phyloP scores from a whole-genome alignment of 23 tunicate genomes.

The Styela clava region DNA sequence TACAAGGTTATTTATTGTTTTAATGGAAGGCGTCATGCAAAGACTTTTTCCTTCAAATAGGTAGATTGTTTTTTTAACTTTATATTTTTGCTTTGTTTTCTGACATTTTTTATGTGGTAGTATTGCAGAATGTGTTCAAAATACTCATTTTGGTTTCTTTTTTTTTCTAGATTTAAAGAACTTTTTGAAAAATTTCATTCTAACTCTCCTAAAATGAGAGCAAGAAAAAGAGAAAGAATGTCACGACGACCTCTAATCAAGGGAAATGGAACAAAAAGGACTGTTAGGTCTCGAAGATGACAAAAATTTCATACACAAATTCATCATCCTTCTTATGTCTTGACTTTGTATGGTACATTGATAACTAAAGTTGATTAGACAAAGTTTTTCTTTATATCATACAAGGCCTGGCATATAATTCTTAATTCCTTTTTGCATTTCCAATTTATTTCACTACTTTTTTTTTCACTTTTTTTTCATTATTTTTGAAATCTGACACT shows the following conservation, averaged over 20 bases:
- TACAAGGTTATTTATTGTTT: slow-evolving; percentile 55
- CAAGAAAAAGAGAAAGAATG: slow-evolving; percentile 49
- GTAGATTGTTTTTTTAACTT: no score
- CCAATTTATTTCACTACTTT: no score
- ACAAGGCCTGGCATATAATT: no score
- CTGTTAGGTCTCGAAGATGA: not conserved
- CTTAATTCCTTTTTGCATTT: no score
- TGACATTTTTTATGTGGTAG: not conserved
- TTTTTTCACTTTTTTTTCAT: no score
- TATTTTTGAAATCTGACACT: not conserved
- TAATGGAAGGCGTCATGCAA: slow-evolving; percentile 68
- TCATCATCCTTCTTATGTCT: not conserved
- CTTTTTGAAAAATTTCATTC: slow-evolving; percentile 70
- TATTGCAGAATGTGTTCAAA: no score
- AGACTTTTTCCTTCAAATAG: slow-evolving; percentile 62
- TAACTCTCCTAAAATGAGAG: slow-evolving; percentile 63
- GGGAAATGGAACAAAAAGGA: not conserved
- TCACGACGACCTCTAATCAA: not conserved
- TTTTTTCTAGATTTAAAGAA: slow-evolving; percentile 45
- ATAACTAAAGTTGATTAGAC: no score
- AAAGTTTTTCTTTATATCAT: no score
- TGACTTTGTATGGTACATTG: not conserved
- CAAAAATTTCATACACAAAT: not conserved
- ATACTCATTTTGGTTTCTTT: no score
- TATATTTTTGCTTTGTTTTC: no score